These are phyloP conservation scores for Osmerus eperlanus DNA, from an alignment of 2,113 vertebrate genomes.

Conservation along the genomic window DNA sequence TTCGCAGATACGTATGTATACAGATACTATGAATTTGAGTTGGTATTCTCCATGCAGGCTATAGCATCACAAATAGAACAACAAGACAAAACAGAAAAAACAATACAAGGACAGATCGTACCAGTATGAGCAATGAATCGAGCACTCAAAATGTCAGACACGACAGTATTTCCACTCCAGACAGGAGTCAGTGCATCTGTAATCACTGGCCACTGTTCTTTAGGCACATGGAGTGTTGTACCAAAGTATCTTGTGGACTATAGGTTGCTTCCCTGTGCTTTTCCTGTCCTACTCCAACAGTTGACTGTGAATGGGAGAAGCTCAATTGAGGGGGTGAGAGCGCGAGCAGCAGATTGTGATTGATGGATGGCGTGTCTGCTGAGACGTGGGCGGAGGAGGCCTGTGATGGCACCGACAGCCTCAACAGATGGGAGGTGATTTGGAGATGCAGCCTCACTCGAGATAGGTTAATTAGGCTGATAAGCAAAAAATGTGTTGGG, in stretches of 20 bases:
- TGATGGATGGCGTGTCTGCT: conserved; percentile 62
- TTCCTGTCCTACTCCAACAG: not conserved
- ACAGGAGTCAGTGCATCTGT: not conserved
- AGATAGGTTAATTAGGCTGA: conserved; percentile 73
- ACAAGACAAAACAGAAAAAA: no score
- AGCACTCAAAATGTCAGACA: no score
- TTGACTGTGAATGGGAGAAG: conserved; percentile 20
- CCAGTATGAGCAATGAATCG: no score
- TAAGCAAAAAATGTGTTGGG: conserved; percentile 65
- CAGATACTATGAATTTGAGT: no score
- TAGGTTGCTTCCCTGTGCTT: no score
- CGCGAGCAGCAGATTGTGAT: conserved; percentile 56
- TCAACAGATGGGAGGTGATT: conserved; percentile 73
- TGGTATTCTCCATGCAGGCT: no score
- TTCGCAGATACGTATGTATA: no score
- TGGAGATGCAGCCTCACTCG: conserved; percentile 53
- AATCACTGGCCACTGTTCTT: not conserved
- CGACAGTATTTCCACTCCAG: not conserved
- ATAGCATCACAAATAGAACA: no score
- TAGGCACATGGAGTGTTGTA: not conserved
- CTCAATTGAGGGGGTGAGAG: conserved; percentile 40
- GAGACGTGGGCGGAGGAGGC: conserved; percentile 57
- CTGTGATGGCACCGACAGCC: conserved; percentile 50
- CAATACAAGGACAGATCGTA: no score
- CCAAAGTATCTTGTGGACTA: not conserved